These are phyloP conservation scores for Cromileptes altivelis DNA, from an alignment of 2,113 vertebrate genomes.

Conservation along the genomic window DNA sequence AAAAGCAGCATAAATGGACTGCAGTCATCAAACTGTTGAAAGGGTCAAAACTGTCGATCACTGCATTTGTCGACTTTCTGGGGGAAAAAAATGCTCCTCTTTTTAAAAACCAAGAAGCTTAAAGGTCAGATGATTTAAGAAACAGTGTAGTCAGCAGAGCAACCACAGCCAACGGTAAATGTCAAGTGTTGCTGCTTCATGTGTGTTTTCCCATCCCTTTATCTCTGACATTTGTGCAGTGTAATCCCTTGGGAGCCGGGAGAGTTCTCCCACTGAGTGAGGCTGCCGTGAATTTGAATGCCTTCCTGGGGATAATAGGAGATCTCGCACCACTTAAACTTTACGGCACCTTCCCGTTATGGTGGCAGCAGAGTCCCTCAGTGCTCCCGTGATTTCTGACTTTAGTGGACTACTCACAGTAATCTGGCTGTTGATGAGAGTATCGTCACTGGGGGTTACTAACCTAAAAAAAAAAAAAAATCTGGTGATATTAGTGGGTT, in stretches of 20 bases:
- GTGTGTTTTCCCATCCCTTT: conserved; percentile 66
- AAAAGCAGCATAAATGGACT: neutral
- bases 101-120: conserved; percentile 33
- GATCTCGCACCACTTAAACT: conserved; percentile 23
- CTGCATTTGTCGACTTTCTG: conserved; percentile 15
- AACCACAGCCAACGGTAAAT: conserved; percentile 63
- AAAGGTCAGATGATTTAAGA: conserved; percentile 75
- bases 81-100: neutral
- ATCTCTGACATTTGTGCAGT: conserved; percentile 76
- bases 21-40: conserved; percentile 9
- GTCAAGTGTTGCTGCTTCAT: conserved; percentile 77
- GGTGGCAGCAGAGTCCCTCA: neutral
- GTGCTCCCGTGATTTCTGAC: neutral
- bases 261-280: conserved; percentile 34
- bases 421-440: neutral
- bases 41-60: conserved; percentile 46
- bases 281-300: conserved; percentile 45
- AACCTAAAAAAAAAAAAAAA: neutral
- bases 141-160: conserved; percentile 62
- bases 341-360: neutral
- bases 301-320: conserved; percentile 10
- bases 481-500: neutral
- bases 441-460: neutral
- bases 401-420: neutral
- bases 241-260: conserved; percentile 63